phyloP scores from a whole-genome alignment of 2,888 invertebrate genomes.

The Sphaerophoria rueppellii region DNA sequence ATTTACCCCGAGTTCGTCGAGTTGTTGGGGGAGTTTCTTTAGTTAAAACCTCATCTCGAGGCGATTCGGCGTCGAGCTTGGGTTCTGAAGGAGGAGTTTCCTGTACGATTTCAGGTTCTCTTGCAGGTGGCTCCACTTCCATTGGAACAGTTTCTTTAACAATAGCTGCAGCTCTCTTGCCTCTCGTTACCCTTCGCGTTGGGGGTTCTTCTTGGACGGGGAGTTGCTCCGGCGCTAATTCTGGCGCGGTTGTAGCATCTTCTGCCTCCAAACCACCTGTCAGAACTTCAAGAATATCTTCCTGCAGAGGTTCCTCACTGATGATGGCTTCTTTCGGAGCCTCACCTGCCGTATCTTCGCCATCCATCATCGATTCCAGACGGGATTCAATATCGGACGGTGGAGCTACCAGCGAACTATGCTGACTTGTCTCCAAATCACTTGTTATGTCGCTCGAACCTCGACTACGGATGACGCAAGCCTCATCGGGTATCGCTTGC shows the following conservation, averaged over 20 bases:
- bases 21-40: slow-evolving; percentile 39
- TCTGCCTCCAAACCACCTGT: slow-evolving; percentile 75
- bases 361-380: slow-evolving; percentile 81
- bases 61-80: neutral
- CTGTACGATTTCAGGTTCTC: slow-evolving; percentile 14
- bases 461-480: slow-evolving; percentile 81
- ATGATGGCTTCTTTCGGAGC: slow-evolving; percentile 73
- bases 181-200: slow-evolving; percentile 76
- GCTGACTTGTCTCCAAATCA: slow-evolving; percentile 82
- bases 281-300: slow-evolving; percentile 80
- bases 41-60: neutral
- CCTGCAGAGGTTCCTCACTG: slow-evolving; percentile 77
- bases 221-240: slow-evolving; percentile 26
- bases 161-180: slow-evolving; percentile 72
- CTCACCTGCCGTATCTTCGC: slow-evolving; percentile 75
- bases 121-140: slow-evolving; percentile 10
- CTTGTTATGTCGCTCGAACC: slow-evolving; percentile 82
- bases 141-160: slow-evolving; percentile 7
- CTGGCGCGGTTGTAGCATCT: slow-evolving; percentile 6
- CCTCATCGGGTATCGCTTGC: slow-evolving; percentile 80
- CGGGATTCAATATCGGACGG: slow-evolving; percentile 81
- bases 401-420: slow-evolving; percentile 81
- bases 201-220: slow-evolving; percentile 50
- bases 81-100: slow-evolving; percentile 30
- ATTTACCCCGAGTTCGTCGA: slow-evolving; percentile 60